Evolutionary conservation across 2,113 vertebrate genomes (phyloP).

Genomic region (Drymodes brunneopygia): DNA sequence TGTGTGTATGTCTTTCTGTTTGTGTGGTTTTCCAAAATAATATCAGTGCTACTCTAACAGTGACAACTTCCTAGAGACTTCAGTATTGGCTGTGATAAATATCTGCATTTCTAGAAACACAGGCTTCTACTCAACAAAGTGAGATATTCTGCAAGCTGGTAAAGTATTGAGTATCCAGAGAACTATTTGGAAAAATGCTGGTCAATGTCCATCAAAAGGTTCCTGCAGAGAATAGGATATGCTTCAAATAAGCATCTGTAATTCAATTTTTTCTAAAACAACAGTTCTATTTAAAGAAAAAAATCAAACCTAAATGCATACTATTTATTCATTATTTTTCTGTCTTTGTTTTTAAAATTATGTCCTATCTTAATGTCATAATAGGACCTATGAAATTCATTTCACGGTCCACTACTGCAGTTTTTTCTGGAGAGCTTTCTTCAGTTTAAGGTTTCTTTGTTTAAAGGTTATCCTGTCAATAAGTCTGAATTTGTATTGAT

Average conservation of each 20-base stretch:
- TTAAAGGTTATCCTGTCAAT: not conserved
- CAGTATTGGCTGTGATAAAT: not conserved
- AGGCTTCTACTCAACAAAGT: not conserved
- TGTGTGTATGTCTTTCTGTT: not conserved
- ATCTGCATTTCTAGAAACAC: not conserved
- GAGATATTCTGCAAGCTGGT: not conserved
- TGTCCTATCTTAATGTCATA: not conserved
- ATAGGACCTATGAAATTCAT: not conserved
- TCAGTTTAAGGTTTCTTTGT: not conserved
- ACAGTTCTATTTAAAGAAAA: not conserved
- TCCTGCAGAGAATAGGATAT: not conserved
- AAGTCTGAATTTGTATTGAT: not conserved
- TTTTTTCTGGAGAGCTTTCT: not conserved
- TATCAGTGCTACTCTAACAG: not conserved
- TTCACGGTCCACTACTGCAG: not conserved
- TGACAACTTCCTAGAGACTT: not conserved
- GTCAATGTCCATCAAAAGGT: not conserved
- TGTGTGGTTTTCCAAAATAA: not conserved
- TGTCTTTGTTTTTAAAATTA: not conserved
- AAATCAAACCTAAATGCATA: not conserved
- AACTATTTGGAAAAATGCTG: not conserved
- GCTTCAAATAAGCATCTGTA: not conserved
- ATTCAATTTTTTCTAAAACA: not conserved
- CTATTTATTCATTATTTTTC: not conserved
- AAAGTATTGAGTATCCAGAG: not conserved